Evolutionary conservation across 2,113 vertebrate species (phyloP), one percentile per base, ranked within the genome.

Genomic region (Bucco capensis): DNA sequence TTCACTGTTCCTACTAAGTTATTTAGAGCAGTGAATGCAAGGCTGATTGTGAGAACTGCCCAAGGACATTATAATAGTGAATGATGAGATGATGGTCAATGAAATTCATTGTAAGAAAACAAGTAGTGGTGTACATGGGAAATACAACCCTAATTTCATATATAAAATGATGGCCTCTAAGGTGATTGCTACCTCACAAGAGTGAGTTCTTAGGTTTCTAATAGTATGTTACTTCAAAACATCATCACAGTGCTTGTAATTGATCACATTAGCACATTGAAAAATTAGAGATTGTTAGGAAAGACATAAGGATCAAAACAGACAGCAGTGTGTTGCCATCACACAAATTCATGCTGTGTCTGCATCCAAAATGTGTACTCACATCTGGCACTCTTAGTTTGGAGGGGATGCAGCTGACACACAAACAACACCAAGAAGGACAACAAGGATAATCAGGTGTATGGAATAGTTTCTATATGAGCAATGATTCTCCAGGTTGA

Each of bases 71-170:
- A 3, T 16, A 40, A 46, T 7, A 54, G 50, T n/a, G 74, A 77
- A 69, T 37, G n/a, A 67, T 17, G 49, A 44, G 31, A 38, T 84
- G 54, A 73, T 73, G 75, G 75, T 65, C 65, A 60, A 65, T 54
- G 71, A 69, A 84, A 88, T 60, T 54, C 28, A 14, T n/a, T 56
- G 50, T 49, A 58, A 60, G 54, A 25, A 64, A 81, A 50, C 12
- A n/a, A 5, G 28, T 81, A 69, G 31, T 27, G 25, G 24, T n/a
- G 38, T 50, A 53, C 25, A 18, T 40, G 14, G 65, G 66, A 85
- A 84, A 80, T 88, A n/a, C 35, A 82, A 37, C 35, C 56, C 46
- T 60, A 65, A 74, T 88, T 90, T 54, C 50, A n/a, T 46, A 14
- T 15, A 58, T 13, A 35, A 81, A 78, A 70, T 54, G 14, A 17